Evolutionary conservation across 2,797 vertebrate species (phyloP), one percentile per base, ranked within the genome.

Genomic region (Sebastiscus tertius): DNA sequence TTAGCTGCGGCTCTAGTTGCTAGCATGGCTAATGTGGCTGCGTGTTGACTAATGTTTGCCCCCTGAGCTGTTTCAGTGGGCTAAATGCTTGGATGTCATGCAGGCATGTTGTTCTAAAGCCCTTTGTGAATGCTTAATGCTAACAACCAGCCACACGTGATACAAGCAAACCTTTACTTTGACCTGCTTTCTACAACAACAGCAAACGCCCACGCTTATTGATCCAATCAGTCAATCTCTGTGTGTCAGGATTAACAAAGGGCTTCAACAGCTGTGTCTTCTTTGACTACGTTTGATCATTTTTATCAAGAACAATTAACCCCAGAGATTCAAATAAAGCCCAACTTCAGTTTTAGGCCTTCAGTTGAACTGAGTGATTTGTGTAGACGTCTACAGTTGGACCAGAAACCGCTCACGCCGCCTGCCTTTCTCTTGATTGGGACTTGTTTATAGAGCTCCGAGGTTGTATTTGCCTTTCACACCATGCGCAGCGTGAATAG

Each of bases 381-480:
- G 59, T 73, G 11, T 16, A 16, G 31, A 64, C 22, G 5, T 83
- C 24, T 56, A 2, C 46, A 69, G 72, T 46, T 24, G 22, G 66
- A 74, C 22, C 69, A 63, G 63, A 74, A 79, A 70, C 56, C 55
- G 73, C 71, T 46, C n/a, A 81, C 13, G 6, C 68, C 39, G 36
- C 54, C 24, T 31, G 75, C 76, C 55, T 83, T 27, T 49, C 33
- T 83, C 73, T 78, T 84, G 82, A 89, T 83, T 86, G 66, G 52
- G 49, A 76, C 68, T 77, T 69, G 80, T 91, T 92, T 83, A 80
- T 68, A 67, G 85, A 80, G 65, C 80, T 72, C 62, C 1, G 12
- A 82, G 79, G 81, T 84, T 18, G 29, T 87, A 79, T 86, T 92
- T 91, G 75, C 65, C 77, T 92, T 90, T 89, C 75, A 72, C 83